Base-by-base conservation (phyloP, 2,888 invertebrate species). In the Tanytarsus gracilentus region DNA sequence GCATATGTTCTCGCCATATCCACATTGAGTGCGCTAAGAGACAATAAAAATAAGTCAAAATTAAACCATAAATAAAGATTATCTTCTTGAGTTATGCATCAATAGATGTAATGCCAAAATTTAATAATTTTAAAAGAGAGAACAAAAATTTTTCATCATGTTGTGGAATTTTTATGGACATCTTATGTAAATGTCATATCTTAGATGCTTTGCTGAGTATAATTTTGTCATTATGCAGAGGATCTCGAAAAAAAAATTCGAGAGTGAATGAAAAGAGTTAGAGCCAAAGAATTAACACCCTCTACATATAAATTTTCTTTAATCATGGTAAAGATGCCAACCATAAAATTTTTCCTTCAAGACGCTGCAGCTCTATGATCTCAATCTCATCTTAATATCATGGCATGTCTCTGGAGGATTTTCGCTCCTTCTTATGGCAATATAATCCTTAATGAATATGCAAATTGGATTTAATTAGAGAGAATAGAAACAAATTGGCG, bases 41-140 rank as follows among this genome's bases (percentile, higher is more conserved):
- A 55, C 55, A 55, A 55, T 55, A 55, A 55, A 53, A 55, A 55
- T 55, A 55, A 55, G 55, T 55, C 39, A 55, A 55, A 51, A 11
- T 55, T 8, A 4, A 18, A n/a, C 25, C 55, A 40, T 55, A 55
- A 55, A 55, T 55, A 55, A 55, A 39, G 55, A 55, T 55, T 55
- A 55, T 40, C 4, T 26, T 25, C n/a, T 23, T 52, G 52, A 52
- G 36, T 52, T 52, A 52, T 52, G 52, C 52, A 21, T 8, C 14
- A n/a, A n/a, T n/a, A n/a, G n/a, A n/a, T n/a, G n/a, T n/a, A n/a
- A 23, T 21, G 16, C 40, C 14, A 16, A 40, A 40, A 21, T 44
- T 44, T 3, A 8, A 11, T 39, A 14, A 44, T 9, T 8, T 14
- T 39, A 14, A 9, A 8, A 3, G 23, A 33, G 4, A 7, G 40